Evolutionary conservation across 2,888 invertebrate genomes (phyloP), one percentile per base, ranked within the genome.

Genomic region (Lepidonotus clava): DNA sequence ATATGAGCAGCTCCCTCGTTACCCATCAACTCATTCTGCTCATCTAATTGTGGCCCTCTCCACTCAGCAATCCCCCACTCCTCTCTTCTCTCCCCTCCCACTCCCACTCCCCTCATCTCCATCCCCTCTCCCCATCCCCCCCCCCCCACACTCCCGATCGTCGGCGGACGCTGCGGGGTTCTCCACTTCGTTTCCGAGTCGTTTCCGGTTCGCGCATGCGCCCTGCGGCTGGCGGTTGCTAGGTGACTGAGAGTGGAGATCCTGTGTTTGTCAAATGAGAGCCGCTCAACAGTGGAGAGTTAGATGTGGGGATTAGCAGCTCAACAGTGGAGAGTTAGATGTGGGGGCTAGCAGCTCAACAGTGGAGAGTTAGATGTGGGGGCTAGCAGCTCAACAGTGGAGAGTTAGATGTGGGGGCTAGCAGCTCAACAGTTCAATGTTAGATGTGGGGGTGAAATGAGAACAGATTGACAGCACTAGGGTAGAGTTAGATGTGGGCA

Each of bases 141-240:
- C 18, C n/a, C 8, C 56, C 53, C 21, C 2, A 1, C 53, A 18
- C 21, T 18, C 53, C 21, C n/a, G 21, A 53, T n/a, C 53, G 53
- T 24, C 21, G 53, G n/a, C 53, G 61, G 56, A 61, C 76, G 76
- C 38, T n/a, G 76, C 38, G 76, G 76, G 6, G 36, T 14, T 76
- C 38, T 28, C 6, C 36, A 28, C 38, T 34, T 76, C 76, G 38
- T 76, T 76, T 38, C 76, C 76, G 18, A 14, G 76, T 76, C 76
- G 40, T 76, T 76, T 76, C 76, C 76, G 76, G 76, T 24, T 14
- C n/a, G 38, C 40, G 76, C 61, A 61, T 61, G 61, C 61, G 61
- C 61, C 1, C 61, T 28, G 61, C 28, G 28, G 61, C 28, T 61
- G 4, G 24, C 2, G 24, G 61, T 61, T 61, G 61, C 61, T 61